phyloP scores from a whole-genome alignment of 1,140 invertebrate genomes.

The Euura saliciscinereae region DNA sequence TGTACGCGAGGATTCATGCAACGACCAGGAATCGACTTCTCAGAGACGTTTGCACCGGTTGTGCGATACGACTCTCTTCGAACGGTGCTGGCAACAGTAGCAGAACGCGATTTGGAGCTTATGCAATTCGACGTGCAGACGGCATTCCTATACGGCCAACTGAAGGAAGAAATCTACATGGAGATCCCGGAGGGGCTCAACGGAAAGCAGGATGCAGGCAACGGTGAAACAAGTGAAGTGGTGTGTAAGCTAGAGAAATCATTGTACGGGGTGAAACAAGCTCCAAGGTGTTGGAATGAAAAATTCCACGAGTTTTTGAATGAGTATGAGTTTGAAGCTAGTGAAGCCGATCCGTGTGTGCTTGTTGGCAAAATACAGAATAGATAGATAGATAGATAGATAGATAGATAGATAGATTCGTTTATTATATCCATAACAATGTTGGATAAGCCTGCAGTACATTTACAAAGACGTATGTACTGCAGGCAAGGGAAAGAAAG shows the following conservation, averaged over 20 bases:
- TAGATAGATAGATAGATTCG: too few species aligned
- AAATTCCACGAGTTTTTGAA: slow-evolving; percentile 21
- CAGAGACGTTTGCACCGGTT: slow-evolving; percentile 25
- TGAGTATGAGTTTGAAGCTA: background rate
- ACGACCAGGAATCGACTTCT: slow-evolving; percentile 23
- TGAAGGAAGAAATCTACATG: slow-evolving; percentile 49
- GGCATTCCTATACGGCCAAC: slow-evolving; percentile 49
- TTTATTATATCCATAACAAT: too few species aligned
- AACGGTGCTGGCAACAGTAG: background rate
- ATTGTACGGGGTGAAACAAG: slow-evolving; percentile 53
- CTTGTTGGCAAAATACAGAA: background rate
- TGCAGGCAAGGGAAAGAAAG: too few species aligned
- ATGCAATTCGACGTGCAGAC: slow-evolving; percentile 41
- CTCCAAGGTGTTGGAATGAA: slow-evolving; percentile 46
- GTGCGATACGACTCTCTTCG: slow-evolving; percentile 14
- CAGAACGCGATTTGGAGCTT: slow-evolving; percentile 25
- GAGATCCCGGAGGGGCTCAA: slow-evolving; percentile 29
- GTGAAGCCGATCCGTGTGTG: slow-evolving; percentile 18
- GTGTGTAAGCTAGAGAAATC: slow-evolving; percentile 41
- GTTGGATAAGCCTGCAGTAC: too few species aligned
- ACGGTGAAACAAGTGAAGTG: slow-evolving; percentile 16
- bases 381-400: too few species aligned
- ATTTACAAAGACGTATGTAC: too few species aligned
- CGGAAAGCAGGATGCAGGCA: background rate
- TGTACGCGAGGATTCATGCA: slow-evolving; percentile 23